These are phyloP conservation scores for Otus sunia DNA, from an alignment of 2,113 vertebrate genomes.

Conservation along the genomic window DNA sequence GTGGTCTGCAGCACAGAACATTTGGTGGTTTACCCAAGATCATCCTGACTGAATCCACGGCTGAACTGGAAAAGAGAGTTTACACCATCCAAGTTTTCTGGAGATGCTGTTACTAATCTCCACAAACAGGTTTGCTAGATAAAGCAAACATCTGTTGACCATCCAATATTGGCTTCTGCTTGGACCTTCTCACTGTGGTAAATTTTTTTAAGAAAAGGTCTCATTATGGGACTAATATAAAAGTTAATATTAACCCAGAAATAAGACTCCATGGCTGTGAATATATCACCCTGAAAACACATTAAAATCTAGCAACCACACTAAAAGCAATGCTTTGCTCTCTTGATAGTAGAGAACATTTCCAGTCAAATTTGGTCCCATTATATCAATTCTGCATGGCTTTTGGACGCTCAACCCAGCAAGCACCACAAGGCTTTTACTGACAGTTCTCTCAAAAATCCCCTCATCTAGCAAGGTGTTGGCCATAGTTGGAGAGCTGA, in stretches of 20 bases:
- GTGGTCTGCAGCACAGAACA: background rate
- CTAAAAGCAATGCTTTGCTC: background rate
- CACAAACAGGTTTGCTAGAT: background rate
- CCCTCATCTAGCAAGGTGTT: background rate
- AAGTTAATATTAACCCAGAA: background rate
- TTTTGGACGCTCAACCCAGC: background rate
- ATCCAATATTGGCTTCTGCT: background rate
- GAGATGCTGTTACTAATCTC: background rate
- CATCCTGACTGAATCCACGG: background rate
- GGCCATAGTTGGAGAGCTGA: background rate
- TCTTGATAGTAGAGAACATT: background rate
- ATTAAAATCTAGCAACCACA: background rate
- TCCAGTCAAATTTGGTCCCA: background rate
- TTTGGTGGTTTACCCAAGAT: background rate
- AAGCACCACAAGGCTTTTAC: background rate
- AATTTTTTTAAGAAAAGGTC: background rate
- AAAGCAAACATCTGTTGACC: background rate
- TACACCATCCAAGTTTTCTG: background rate
- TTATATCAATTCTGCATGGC: background rate
- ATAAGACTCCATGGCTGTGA: background rate
- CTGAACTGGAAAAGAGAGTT: background rate
- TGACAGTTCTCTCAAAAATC: background rate
- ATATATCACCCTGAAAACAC: background rate
- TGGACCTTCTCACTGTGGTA: background rate
- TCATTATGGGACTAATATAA: background rate